Evolutionary conservation across 2,797 vertebrate genomes (phyloP), one percentile per base, ranked within the genome.

Genomic region (Perodicticus potto): DNA sequence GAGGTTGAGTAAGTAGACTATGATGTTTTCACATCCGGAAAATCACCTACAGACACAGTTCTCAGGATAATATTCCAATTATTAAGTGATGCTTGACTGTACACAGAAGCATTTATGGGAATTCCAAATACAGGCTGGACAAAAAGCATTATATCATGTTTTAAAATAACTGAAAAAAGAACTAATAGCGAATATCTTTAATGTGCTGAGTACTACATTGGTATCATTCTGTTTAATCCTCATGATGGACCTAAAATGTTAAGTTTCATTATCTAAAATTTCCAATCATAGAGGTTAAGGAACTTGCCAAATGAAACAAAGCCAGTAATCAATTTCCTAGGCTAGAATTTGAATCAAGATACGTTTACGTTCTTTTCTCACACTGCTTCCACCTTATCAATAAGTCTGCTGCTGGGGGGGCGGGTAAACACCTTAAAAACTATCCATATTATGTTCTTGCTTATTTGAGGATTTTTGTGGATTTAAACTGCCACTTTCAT

Each of bases 261-360:
- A 73, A 73, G 17, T 86, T 93, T 89, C 67, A 59, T 88, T 78
- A 63, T 85, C 70, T 70, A 49, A 20, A 67, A 61, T 82, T 94
- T 77, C 45, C 89, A 53, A 84, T 84, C 55, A 74, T 57, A 61
- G 70, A 90, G 57, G 23, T 59, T 69, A 82, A 94, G 14, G 40
- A 85, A 83, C 84, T 93, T 72, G 27, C 25, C 23, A 93, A 89
- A 76, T 82, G 55, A 93, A 76, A 84, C 17, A 76, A 81, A 88
- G 27, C 1, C 57, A 45, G 29, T 70, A 92, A 76, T 5, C 72
- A 40, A 89, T 29, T 94, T 95, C 19, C 59, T 74, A 25, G 49
- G 20, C 34, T 77, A 57, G 45, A 93, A 59, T 95, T 81, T 87
- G 55, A 91, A 90, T 84, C 11, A 70, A 91, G 57, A 89, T n/a